These are phyloP conservation scores for Furcifer pardalis DNA, from an alignment of 2,797 vertebrate species.

Conservation along the genomic window DNA sequence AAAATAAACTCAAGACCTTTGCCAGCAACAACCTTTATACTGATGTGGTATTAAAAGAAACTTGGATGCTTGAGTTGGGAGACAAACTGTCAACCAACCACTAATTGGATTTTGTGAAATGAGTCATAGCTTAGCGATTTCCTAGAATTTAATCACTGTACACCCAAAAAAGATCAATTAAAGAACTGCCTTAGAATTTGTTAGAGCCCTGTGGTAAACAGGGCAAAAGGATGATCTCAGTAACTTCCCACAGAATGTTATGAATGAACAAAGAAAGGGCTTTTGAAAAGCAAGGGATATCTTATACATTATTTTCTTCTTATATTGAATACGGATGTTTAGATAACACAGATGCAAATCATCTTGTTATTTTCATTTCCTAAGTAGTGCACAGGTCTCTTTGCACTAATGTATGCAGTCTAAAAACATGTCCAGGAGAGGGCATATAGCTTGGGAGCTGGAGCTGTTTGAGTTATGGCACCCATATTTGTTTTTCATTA, in stretches of 20 bases:
- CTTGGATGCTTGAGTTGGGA: slow-evolving; percentile 59
- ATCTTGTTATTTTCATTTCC: neutral
- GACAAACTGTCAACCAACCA: slow-evolving; percentile 69
- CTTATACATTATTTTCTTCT: slow-evolving; percentile 1
- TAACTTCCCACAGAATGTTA: slow-evolving; percentile 56
- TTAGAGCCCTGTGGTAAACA: slow-evolving; percentile 60
- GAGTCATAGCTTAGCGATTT: slow-evolving; percentile 74
- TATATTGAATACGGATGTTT: neutral
- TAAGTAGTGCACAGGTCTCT: neutral
- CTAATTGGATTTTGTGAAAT: slow-evolving; percentile 73
- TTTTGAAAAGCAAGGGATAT: slow-evolving; percentile 62
- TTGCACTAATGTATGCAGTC: neutral
- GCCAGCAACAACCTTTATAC: slow-evolving; percentile 56
- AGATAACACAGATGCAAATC: neutral
- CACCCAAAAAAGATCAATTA: slow-evolving; percentile 71
- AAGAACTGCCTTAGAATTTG: slow-evolving; percentile 62
- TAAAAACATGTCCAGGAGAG: too few relatives aligned
- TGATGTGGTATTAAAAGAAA: slow-evolving; percentile 55
- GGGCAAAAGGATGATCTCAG: slow-evolving; percentile 61
- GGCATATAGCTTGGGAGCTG: too few relatives aligned
- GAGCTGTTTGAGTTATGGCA: too few relatives aligned
- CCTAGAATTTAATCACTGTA: slow-evolving; percentile 69
- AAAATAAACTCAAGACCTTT: slow-evolving; percentile 58
- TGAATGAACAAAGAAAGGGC: slow-evolving; percentile 75
- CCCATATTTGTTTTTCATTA: too few relatives aligned